These are phyloP conservation scores for Cataglyphis albicans DNA, from an alignment of 2,888 invertebrate genomes.

Conservation along the genomic window DNA sequence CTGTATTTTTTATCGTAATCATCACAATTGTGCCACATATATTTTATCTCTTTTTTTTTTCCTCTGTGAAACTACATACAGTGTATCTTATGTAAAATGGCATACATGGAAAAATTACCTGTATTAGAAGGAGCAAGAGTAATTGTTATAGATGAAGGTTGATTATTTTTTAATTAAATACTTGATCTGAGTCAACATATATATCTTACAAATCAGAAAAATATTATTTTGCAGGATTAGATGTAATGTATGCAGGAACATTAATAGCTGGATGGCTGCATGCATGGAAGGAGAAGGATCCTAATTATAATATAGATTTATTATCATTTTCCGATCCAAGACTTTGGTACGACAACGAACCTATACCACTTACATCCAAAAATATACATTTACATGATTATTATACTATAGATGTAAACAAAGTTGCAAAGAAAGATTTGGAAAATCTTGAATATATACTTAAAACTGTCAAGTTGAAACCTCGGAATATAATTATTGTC, in stretches of 20 bases:
- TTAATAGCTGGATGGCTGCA: constrained; percentile 81
- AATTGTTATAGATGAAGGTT: constrained; percentile 82
- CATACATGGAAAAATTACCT: constrained; percentile 74
- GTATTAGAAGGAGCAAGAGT: constrained; percentile 75
- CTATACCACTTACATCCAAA: constrained; percentile 64
- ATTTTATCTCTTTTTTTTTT: background rate
- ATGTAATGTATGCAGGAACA: constrained; percentile 74
- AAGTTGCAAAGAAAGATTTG: constrained; percentile 66
- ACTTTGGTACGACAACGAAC: constrained; percentile 65
- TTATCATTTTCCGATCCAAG: constrained; percentile 80
- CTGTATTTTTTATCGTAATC: background rate
- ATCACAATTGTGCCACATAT: background rate
- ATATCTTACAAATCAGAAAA: background rate
- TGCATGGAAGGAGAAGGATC: constrained; percentile 72
- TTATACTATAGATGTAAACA: constrained; percentile 74
- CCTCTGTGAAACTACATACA: background rate
- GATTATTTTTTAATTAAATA: background rate
- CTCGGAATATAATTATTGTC: constrained; percentile 75
- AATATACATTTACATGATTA: constrained; percentile 79
- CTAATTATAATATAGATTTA: constrained; percentile 69
- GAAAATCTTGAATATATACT: constrained; percentile 72
- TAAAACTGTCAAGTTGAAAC: constrained; percentile 64
- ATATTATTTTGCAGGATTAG: constrained; percentile 73
- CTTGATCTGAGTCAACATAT: background rate
- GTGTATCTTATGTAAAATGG: constrained; percentile 62